These are phyloP conservation scores for Bombus consobrinus DNA, from an alignment of 1,140 invertebrate genomes.

Conservation along the genomic window DNA sequence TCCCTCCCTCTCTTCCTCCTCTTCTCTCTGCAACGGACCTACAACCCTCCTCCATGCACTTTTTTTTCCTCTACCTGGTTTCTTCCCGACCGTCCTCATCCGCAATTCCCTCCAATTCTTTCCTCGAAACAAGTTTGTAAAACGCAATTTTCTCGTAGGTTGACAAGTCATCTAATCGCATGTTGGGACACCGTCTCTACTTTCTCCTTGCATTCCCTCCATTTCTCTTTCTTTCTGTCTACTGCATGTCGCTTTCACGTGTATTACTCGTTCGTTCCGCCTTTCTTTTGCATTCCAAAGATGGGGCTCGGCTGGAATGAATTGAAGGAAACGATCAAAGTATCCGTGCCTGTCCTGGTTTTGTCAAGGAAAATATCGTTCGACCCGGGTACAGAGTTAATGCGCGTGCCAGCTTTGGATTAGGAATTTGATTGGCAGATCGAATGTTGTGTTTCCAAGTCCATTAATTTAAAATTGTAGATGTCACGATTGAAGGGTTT, in stretches of 20 bases:
- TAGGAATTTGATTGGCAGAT: too few species aligned
- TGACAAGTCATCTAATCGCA: conserved; percentile 80
- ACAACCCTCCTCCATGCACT: conserved; percentile 37
- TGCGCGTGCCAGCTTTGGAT: too few species aligned
- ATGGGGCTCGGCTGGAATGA: not conserved
- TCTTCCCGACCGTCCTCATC: conserved; percentile 57
- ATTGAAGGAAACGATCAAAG: not conserved
- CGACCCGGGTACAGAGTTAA: too few species aligned
- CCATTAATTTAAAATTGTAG: too few species aligned
- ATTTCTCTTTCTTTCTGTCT: conserved; percentile 26
- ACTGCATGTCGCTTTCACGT: conserved; percentile 15
- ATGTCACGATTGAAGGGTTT: too few species aligned
- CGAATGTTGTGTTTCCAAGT: too few species aligned
- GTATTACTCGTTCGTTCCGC: not conserved
- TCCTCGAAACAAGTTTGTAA: conserved; percentile 82
- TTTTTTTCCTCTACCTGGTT: conserved; percentile 54
- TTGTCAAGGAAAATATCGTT: not conserved
- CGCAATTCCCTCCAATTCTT: conserved; percentile 80
- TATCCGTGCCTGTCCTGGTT: not conserved
- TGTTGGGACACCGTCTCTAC: conserved; percentile 55
- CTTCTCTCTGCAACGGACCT: conserved; percentile 50
- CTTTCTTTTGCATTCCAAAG: conserved; percentile 1
- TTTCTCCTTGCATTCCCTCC: conserved; percentile 6
- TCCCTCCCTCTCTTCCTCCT: conserved; percentile 34
- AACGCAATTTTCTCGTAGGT: conserved; percentile 81